Evolutionary conservation across 1,140 invertebrate species (phyloP).

Genomic region (Drosophila tropicalis): DNA sequence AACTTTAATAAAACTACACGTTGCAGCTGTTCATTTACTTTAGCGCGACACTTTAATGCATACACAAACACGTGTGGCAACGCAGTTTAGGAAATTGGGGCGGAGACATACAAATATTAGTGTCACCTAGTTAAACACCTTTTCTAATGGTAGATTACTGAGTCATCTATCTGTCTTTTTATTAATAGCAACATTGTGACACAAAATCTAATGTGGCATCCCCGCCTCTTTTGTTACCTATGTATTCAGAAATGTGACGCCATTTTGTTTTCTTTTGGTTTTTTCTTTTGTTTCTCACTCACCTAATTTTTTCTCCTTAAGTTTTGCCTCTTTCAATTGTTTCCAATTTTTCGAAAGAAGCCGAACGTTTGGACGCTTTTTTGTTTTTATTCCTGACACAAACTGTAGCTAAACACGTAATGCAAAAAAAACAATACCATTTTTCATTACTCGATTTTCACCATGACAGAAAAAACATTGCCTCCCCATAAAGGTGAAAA

Average conservation of each 20-base stretch:
- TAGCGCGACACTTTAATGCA: background rate
- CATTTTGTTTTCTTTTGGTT: constrained; percentile 32
- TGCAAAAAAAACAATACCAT: background rate
- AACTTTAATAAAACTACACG: background rate
- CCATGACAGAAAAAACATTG: background rate
- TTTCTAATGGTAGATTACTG: too few relatives aligned
- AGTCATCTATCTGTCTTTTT: background rate
- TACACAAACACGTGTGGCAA: background rate
- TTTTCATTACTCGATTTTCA: background rate
- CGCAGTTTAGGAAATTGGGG: too few relatives aligned
- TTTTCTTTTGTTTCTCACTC: constrained; percentile 47
- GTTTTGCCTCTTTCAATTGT: background rate
- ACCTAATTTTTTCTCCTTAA: constrained; percentile 38
- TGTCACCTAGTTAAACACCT: too few relatives aligned
- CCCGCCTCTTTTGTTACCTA: background rate
- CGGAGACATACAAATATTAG: too few relatives aligned
- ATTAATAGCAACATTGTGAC: background rate
- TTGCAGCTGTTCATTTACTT: too few relatives aligned
- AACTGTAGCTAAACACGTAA: background rate
- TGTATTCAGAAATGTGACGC: constrained; percentile 39
- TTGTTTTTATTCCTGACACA: background rate
- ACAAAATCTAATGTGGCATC: background rate
- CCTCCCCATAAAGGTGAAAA: too few relatives aligned
- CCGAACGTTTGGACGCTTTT: constrained; percentile 16
- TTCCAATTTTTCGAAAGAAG: background rate